phyloP scores from a whole-genome alignment of 2,888 invertebrate genomes.

The Drosophila fungiperda region DNA sequence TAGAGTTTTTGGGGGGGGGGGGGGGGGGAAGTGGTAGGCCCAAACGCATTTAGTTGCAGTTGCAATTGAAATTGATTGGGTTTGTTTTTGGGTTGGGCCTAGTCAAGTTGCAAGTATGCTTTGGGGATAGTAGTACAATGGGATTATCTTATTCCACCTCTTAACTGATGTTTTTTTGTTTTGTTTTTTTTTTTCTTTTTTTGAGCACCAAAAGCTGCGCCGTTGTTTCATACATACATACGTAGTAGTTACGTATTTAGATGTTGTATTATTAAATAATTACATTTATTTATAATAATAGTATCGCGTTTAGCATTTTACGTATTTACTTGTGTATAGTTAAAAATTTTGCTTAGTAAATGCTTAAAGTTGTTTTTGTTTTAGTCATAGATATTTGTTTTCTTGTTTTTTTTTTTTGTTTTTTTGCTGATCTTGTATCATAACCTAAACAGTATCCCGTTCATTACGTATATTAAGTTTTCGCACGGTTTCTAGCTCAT shows the following conservation, averaged over 20 bases:
- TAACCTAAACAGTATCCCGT: slow-evolving; percentile 52
- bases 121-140: slow-evolving; percentile 45
- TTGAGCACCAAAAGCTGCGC: slow-evolving; percentile 72
- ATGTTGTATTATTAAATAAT: slow-evolving; percentile 47
- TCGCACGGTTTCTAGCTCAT: slow-evolving; percentile 71
- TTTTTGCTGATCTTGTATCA: slow-evolving; percentile 40
- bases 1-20: slow-evolving; percentile 27
- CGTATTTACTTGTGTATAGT: slow-evolving; percentile 52
- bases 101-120: slow-evolving; percentile 43
- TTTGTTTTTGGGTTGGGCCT: slow-evolving; percentile 19
- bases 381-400: not conserved
- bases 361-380: slow-evolving; percentile 65
- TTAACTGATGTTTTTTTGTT: slow-evolving; percentile 34
- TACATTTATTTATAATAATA: slow-evolving; percentile 64
- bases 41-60: slow-evolving; percentile 15
- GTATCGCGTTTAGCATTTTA: slow-evolving; percentile 58
- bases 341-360: slow-evolving; percentile 70
- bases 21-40: not conserved
- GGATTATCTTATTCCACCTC: slow-evolving; percentile 43
- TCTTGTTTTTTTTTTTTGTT: slow-evolving; percentile 25
- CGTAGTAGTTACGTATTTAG: slow-evolving; percentile 32
- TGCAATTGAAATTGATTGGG: slow-evolving; percentile 15
- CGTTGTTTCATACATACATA: slow-evolving; percentile 52
- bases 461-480: slow-evolving; percentile 71
- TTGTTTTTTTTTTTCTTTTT: not conserved